Evolutionary conservation across 2,888 invertebrate species (phyloP).

Genomic region (Octodonta nipae): DNA sequence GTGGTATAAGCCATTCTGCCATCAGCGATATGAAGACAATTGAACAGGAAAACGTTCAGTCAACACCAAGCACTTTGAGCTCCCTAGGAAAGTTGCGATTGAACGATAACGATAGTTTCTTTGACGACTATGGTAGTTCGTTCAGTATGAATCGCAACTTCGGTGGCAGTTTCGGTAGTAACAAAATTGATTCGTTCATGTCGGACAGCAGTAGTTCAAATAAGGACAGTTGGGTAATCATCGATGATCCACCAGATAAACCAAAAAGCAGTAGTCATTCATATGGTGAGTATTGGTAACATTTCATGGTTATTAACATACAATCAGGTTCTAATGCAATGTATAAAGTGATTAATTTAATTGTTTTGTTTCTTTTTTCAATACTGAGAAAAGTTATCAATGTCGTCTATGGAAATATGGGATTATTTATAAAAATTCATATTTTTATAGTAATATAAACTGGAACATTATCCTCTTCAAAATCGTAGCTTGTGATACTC

Average conservation of each 20-base stretch:
- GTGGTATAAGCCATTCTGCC: slow-evolving; percentile 73
- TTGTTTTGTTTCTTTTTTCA: no score
- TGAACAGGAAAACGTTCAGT: slow-evolving; percentile 61
- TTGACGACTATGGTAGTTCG: slow-evolving; percentile 34
- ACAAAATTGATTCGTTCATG: slow-evolving; percentile 21
- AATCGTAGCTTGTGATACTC: no score
- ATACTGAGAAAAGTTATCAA: no score
- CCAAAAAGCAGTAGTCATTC: slow-evolving; percentile 13
- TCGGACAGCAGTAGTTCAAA: slow-evolving; percentile 13
- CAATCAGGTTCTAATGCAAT: no score
- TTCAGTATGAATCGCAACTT: slow-evolving; percentile 28
- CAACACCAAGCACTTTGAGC: slow-evolving; percentile 34
- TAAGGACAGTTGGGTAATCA: slow-evolving; percentile 35
- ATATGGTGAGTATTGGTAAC: slow-evolving; percentile 1
- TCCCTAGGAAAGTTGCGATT: slow-evolving; percentile 30
- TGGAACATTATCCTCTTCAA: no score
- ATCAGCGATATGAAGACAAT: slow-evolving; percentile 81
- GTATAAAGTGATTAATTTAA: no score
- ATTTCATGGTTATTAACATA: no score
- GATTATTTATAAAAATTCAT: no score
- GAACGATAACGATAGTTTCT: slow-evolving; percentile 38
- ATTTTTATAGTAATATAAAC: no score
- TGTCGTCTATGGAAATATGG: no score
- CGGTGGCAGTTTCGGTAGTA: slow-evolving; percentile 11
- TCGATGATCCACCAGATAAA: slow-evolving; percentile 30